Evolutionary conservation across 2,888 invertebrate genomes (phyloP), one percentile per base, ranked within the genome.

Genomic region (Cosmia trapezina): DNA sequence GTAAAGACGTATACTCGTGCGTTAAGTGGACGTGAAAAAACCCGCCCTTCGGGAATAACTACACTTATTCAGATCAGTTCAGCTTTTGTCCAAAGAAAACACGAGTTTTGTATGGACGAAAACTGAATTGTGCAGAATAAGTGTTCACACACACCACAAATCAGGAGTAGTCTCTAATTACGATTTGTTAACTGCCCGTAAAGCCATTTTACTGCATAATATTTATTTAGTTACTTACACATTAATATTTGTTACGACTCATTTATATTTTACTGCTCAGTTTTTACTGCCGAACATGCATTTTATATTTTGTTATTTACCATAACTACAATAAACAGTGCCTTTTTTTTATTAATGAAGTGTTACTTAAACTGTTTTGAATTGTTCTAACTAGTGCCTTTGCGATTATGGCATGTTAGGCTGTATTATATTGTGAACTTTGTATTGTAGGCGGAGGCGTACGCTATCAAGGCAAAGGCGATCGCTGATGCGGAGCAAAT

Each of bases 401-500:
- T 41, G 22, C 17, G 70, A 79, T 79, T 77, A 70, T 45, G 9
- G 33, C n/a, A 37, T 17, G 67, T 67, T 51, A 81, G 43, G 65
- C 49, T 65, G 19, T 75, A 72, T 82, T 72, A 79, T 51, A 70
- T 49, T 66, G n/a, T 71, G 9, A 70, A 77, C 65, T 61, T 74
- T 65, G 37, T 49, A 72, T 73, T 41, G 4, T 80, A 96, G 96
- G 98, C 98, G 82, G 99, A 98, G 94, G 99, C 99, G 0, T 99
- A 97, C 93, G 99, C 99, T 41, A 98, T 99, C 90, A 98, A 98
- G 88, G 99, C 98, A 0, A 99, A 99, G 94, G 99, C 99, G 0
- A 98, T 97, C 85, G 99, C 99, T 3, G 99, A 99, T 91, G 99
- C 99, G 0, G 99, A 99, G 93, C 99, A 99, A 95, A 99, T 99